Conservation (phyloP, 2,888 invertebrate species). For the Silvanus unidentatus region DNA sequence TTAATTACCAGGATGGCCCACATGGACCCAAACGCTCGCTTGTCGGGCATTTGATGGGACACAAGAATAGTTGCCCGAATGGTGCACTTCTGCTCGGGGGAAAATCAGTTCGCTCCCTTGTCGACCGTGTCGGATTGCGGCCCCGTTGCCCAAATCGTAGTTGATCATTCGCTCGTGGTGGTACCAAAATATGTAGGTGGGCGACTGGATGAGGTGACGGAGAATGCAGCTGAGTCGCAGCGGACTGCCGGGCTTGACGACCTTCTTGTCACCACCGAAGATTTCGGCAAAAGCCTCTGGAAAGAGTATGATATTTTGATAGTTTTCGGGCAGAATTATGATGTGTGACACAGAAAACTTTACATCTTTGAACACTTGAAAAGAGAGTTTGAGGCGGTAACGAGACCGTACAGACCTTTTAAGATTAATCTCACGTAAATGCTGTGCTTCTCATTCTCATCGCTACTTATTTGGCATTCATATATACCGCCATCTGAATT, state of each 20-base stretch:
- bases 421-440: slow-evolving; percentile 59
- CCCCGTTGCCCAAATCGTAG: slow-evolving; percentile 63
- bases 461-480: slow-evolving; percentile 63
- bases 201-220: slow-evolving; percentile 61
- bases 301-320: too few species aligned
- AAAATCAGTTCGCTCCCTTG: slow-evolving; percentile 49
- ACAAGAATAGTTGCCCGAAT: slow-evolving; percentile 78
- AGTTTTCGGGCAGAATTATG: too few species aligned
- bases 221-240: slow-evolving; percentile 66
- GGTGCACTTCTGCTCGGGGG: slow-evolving; percentile 51
- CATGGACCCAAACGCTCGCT: slow-evolving; percentile 69
- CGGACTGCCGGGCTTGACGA: slow-evolving; percentile 61
- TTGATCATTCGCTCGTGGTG: slow-evolving; percentile 81
- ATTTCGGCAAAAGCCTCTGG: slow-evolving; percentile 66
- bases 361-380: too few species aligned
- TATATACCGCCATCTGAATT: slow-evolving; percentile 60
- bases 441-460: slow-evolving; percentile 60
- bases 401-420: slow-evolving; percentile 44
- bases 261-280: slow-evolving; percentile 60
- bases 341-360: too few species aligned
- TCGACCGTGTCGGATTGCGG: slow-evolving; percentile 49
- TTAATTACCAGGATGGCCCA: too few species aligned
- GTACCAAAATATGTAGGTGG: slow-evolving; percentile 75
- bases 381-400: too few species aligned
- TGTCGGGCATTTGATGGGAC: slow-evolving; percentile 72